Percentiles rank a stretch among this genome's conserved stretches.
These are phyloP conservation scores for Candoia aspera DNA, from an alignment of 2,113 vertebrate species.

Conservation along the genomic window DNA sequence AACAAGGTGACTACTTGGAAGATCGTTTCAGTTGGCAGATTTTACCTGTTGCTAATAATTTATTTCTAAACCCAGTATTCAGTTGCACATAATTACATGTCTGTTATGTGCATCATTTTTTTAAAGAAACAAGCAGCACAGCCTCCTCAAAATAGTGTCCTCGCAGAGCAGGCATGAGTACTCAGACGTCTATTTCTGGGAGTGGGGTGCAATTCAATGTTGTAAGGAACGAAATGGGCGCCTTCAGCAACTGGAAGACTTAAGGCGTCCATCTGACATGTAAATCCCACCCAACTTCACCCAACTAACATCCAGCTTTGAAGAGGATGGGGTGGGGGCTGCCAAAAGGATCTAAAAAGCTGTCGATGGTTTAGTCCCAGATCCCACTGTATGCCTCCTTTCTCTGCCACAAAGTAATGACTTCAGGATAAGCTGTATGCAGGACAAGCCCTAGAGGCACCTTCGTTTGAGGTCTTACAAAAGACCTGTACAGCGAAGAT, in stretches of 20 bases:
- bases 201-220: background rate
- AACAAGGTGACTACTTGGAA: background rate
- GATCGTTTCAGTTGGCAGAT: background rate
- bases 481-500: background rate
- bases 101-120: background rate
- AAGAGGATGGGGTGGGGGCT: background rate
- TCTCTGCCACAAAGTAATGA: background rate
- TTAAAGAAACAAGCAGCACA: background rate
- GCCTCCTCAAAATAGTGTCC: background rate
- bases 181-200: background rate
- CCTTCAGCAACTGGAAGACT: background rate
- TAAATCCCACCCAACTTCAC: background rate
- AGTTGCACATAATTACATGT: background rate
- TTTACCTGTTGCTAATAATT: background rate
- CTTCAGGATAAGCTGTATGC: background rate
- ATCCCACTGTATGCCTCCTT: background rate
- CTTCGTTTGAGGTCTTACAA: background rate
- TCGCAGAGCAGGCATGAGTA: background rate
- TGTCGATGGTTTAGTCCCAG: background rate
- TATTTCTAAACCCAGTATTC: background rate
- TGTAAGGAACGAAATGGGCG: background rate
- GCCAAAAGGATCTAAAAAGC: background rate
- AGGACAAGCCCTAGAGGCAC: background rate
- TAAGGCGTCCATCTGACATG: background rate
- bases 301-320: background rate